phyloP scores from a whole-genome alignment of 2,888 invertebrate genomes.

The Macropis europaea region DNA sequence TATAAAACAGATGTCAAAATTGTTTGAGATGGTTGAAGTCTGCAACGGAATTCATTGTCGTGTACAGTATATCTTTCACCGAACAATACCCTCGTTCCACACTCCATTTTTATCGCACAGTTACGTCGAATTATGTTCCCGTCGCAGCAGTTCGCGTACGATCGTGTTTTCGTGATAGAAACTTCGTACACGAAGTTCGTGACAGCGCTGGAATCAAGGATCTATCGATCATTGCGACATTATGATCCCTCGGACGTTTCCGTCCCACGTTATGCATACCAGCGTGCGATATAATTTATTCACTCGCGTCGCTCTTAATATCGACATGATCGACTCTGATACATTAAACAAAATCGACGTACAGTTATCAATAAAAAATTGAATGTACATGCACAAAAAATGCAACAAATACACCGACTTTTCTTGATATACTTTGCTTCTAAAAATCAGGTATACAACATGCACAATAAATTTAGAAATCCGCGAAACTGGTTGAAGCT shows the following conservation, averaged over 20 bases:
- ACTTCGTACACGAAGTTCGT: constrained; percentile 21
- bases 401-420: too few species aligned
- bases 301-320: constrained; percentile 63
- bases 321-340: constrained; percentile 56
- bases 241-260: constrained; percentile 64
- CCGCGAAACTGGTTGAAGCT: too few species aligned
- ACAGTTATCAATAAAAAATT: not conserved
- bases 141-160: constrained; percentile 32
- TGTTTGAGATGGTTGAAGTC: too few species aligned
- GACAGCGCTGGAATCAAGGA: constrained; percentile 16
- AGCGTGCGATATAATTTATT: constrained; percentile 59
- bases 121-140: constrained; percentile 15
- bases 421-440: too few species aligned
- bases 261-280: constrained; percentile 36
- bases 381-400: not conserved
- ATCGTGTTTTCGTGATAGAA: constrained; percentile 28
- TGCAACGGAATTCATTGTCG: too few species aligned
- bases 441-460: too few species aligned
- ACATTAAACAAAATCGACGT: constrained; percentile 36
- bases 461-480: too few species aligned
- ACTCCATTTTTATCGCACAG: constrained; percentile 10
- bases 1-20: too few species aligned
- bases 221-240: constrained; percentile 58
- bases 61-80: too few species aligned
- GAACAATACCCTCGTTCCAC: too few species aligned